Evolutionary conservation across 2,113 vertebrate genomes (phyloP).

Genomic region (Prionailurus viverrinus): DNA sequence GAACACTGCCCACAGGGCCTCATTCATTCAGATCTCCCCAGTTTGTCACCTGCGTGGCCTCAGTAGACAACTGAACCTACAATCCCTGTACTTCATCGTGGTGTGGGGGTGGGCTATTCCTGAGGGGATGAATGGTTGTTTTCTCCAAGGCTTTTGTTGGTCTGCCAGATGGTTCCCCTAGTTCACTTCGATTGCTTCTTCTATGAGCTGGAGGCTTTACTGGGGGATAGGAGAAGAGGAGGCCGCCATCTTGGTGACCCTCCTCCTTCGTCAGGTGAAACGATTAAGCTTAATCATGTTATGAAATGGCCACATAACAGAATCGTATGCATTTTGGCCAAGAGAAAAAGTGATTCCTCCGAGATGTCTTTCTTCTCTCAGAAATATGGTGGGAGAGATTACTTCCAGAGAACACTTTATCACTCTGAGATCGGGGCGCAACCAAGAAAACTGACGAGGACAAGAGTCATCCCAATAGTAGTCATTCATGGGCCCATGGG

Average conservation of each 20-base stretch:
- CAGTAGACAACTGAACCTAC: accelerated
- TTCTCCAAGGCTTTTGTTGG: not conserved
- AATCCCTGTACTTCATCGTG: not conserved
- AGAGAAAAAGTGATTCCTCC: not conserved
- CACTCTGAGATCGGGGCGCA: not conserved
- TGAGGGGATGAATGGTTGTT: not conserved
- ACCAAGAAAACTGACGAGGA: not conserved
- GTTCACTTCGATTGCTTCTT: not conserved
- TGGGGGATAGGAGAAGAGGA: not conserved
- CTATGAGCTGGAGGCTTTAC: not conserved
- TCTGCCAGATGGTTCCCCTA: not conserved
- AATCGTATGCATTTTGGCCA: not conserved
- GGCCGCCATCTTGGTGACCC: not conserved
- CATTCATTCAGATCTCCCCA: accelerated
- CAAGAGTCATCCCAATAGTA: not conserved
- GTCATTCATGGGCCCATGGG: not conserved
- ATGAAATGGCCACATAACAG: not conserved
- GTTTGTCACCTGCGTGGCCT: not conserved
- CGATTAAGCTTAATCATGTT: not conserved
- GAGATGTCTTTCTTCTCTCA: not conserved
- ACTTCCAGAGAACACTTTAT: not conserved
- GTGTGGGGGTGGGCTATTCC: not conserved
- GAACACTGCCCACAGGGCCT: accelerated
- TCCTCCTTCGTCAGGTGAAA: not conserved
- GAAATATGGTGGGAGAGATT: not conserved